Conservation (phyloP, 1,140 invertebrate genomes). For the Aphelenchoides besseyi region DNA sequence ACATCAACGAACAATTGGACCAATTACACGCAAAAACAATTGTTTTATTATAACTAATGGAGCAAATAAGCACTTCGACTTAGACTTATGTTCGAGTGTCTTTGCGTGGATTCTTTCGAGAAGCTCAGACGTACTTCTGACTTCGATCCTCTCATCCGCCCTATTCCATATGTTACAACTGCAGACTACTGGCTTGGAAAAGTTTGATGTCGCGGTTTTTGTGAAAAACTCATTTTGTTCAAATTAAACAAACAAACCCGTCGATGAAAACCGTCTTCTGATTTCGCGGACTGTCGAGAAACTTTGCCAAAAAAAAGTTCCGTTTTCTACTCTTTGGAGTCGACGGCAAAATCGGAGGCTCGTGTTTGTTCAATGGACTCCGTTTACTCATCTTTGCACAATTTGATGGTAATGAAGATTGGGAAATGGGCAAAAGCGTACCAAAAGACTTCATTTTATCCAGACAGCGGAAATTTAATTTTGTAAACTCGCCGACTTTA, state of each 20-base stretch:
- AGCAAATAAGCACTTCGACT: too few relatives aligned
- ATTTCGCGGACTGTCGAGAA: not conserved
- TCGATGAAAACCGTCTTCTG: not conserved
- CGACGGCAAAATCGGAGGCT: not conserved
- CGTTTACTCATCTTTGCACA: not conserved
- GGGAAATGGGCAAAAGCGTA: not conserved
- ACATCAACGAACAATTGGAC: not conserved
- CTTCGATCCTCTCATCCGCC: too few relatives aligned
- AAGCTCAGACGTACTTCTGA: too few relatives aligned
- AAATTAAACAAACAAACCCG: not conserved
- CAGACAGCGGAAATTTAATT: constrained; percentile 1
- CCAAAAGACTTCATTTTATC: not conserved
- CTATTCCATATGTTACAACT: too few relatives aligned
- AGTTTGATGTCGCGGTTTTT: too few relatives aligned
- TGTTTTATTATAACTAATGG: too few relatives aligned
- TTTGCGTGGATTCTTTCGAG: too few relatives aligned
- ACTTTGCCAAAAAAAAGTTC: not conserved
- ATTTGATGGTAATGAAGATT: not conserved
- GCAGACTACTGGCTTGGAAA: too few relatives aligned
- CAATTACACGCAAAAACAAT: not conserved
- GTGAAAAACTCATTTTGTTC: not conserved
- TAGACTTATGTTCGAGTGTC: too few relatives aligned
- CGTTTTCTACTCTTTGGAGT: too few relatives aligned
- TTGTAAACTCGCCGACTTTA: not conserved
- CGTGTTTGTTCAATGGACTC: not conserved